Conservation (phyloP, 2,113 vertebrate species). For the Castor canadensis region DNA sequence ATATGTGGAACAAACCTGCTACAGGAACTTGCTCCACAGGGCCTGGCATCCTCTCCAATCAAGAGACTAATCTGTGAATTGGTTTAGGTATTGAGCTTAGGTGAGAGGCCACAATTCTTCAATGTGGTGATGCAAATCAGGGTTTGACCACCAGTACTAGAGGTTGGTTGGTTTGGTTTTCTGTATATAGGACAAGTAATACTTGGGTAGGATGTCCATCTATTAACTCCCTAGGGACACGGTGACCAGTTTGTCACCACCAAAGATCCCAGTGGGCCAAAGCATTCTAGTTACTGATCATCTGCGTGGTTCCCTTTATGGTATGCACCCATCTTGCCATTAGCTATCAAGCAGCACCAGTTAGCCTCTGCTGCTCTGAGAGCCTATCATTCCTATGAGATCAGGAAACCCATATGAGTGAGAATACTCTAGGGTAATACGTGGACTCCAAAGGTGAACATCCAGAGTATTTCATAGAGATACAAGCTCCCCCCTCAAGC, state of each 20-base stretch:
- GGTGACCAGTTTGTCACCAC: not conserved
- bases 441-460: not conserved
- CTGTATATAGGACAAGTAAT: not conserved
- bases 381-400: not conserved
- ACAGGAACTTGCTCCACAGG: not conserved
- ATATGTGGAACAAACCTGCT: not conserved
- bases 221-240: not conserved
- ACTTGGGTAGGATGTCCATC: not conserved
- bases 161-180: not conserved
- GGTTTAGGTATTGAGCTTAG: not conserved
- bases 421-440: not conserved
- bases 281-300: not conserved
- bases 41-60: not conserved
- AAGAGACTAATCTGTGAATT: not conserved
- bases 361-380: not conserved
- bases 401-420: not conserved
- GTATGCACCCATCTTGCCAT: not conserved
- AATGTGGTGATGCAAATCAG: not conserved
- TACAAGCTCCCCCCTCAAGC: not conserved
- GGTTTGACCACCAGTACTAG: not conserved
- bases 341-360: not conserved
- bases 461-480: not conserved
- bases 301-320: not conserved
- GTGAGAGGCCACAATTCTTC: not conserved
- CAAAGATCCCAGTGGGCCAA: not conserved